Base-by-base conservation (phyloP, 2,113 vertebrate species). In the Ceratotherium simum region DNA sequence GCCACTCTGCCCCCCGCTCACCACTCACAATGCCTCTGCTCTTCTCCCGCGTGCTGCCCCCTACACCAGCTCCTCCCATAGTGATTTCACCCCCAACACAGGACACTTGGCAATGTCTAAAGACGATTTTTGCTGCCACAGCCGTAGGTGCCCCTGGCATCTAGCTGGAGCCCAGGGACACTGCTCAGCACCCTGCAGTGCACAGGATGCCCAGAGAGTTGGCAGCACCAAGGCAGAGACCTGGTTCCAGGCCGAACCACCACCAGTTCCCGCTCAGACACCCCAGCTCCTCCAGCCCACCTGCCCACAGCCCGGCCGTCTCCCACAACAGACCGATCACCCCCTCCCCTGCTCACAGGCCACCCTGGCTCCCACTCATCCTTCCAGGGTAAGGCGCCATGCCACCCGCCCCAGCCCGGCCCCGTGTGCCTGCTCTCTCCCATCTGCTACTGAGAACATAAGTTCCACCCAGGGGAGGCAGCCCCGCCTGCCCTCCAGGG, bases 171-270 rank as follows among this genome's bases (percentile, higher is more conserved):
- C 67, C 67, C 67, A 20, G 14, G 14, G 33, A 39, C 21, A 11
- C 78, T n/a, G 25, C 54, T 54, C 4, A 13, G 54, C 13, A 27
- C 23, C 13, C 14, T 16, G 5, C 78, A 60, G 79, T 3, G 13
- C n/a, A 1, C n/a, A 0, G 78, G 54, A 81, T 0, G 1, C 33
- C 78, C 54, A 0, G 54, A 1, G 51, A 13, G 10, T 39, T 13
- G 8, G 21, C 4, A 7, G 78, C 11, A 2, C 51, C 13, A 6
- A 80, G 12, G 76, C 76, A 0, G 3, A 79, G 33, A n/a, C 20
- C 20, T 12, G 6, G 21, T 12, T 60, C 58, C 21, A 23, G 58
- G 58, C 6, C 6, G 5, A 23, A 20, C 58, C 58, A 60, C 58
- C 78, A 33, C 78, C 8, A 10, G 51, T 12, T 36, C 76, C 76